Evolutionary conservation across 1,140 invertebrate species (phyloP).

Genomic region (Drepana arcuata): DNA sequence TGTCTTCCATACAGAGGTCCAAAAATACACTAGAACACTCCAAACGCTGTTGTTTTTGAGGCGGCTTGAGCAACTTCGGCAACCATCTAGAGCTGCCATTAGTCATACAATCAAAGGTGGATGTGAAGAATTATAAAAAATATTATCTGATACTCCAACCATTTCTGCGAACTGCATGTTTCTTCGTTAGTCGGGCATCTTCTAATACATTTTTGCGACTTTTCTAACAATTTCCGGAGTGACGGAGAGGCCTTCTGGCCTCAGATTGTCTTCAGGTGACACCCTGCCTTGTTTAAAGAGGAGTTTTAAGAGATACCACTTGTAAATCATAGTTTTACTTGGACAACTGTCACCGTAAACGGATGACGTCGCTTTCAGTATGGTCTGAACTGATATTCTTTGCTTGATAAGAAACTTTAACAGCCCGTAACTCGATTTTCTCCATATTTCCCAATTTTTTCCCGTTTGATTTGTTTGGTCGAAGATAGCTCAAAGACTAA

Average conservation of each 20-base stretch:
- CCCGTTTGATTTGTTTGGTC: too few species aligned
- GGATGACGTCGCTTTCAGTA: conserved; percentile 13
- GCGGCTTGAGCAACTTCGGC: conserved; percentile 9
- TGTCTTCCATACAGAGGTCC: too few species aligned
- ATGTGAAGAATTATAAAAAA: conserved; percentile 6
- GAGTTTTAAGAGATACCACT: conserved; percentile 10
- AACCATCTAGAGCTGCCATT: conserved; percentile 9
- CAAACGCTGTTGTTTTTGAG: conserved; percentile 7
- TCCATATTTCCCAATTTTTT: conserved; percentile 3
- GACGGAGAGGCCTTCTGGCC: too few species aligned
- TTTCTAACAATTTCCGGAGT: too few species aligned
- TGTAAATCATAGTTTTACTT: conserved; percentile 15
- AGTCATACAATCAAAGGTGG: conserved; percentile 6
- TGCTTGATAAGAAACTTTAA: conserved; percentile 23
- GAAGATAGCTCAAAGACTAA: too few species aligned
- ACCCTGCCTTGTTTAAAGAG: conserved; percentile 15
- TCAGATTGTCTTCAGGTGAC: conserved; percentile 14
- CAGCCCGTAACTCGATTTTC: conserved; percentile 2
- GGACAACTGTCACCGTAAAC: conserved; percentile 13
- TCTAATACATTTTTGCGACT: conserved; percentile 7
- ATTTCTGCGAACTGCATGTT: conserved; percentile 6
- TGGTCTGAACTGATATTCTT: conserved; percentile 11
- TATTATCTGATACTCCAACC: conserved; percentile 5
- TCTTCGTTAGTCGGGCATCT: conserved; percentile 9
- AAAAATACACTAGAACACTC: conserved; percentile 9